Evolutionary conservation across 2,797 vertebrate genomes (phyloP).

Genomic region (Chlorospingus semifuscus): DNA sequence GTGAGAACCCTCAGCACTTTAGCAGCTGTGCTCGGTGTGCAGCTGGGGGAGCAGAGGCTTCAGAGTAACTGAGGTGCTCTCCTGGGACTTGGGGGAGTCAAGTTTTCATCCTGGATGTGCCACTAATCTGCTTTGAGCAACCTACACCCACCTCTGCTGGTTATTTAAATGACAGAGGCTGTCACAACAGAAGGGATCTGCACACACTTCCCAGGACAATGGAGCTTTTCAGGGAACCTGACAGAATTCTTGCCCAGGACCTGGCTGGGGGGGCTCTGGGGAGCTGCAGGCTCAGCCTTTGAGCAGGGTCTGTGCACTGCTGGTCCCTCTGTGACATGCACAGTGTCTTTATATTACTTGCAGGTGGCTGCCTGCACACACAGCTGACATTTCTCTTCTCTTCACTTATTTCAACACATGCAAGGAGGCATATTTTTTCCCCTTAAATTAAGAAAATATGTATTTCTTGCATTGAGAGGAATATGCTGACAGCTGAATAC

Average conservation of each 20-base stretch:
- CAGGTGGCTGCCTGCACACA: background rate
- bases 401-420: background rate
- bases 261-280: background rate
- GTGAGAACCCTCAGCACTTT: background rate
- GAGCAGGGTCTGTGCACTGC: background rate
- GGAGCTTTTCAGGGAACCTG: background rate
- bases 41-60: background rate
- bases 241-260: background rate
- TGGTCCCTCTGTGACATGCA: fast-evolving
- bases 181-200: background rate
- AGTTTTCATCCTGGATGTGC: background rate
- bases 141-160: background rate
- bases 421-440: background rate
- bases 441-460: background rate
- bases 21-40: background rate
- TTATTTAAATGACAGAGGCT: background rate
- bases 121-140: background rate
- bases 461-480: background rate
- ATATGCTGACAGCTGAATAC: background rate
- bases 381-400: background rate
- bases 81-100: background rate
- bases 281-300: background rate
- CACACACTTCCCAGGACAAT: background rate
- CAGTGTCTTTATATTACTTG: fast-evolving
- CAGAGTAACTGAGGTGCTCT: background rate